phyloP scores from a whole-genome alignment of 1,140 invertebrate species.

The Sarcophaga peregrina region DNA sequence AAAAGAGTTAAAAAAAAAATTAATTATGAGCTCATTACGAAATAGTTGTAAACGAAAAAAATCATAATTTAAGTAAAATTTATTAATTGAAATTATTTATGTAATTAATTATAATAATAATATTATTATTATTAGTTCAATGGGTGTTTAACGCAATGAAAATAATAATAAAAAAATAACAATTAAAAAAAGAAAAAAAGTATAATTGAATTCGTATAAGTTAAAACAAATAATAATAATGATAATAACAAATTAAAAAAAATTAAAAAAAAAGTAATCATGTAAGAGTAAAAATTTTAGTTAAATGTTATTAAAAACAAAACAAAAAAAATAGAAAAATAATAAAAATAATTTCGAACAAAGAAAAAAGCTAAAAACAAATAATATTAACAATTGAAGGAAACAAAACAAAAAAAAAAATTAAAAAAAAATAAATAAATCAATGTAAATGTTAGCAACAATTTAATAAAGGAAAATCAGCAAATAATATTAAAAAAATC shows the following conservation, averaged over 20 bases:
- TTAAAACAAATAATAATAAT: not conserved
- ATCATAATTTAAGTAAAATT: slow-evolving; percentile 16
- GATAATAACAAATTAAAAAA: not conserved
- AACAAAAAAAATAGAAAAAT: slow-evolving; percentile 46
- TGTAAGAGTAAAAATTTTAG: slow-evolving; percentile 57
- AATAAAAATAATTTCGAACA: no score
- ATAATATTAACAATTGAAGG: not conserved
- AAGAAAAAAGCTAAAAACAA: not conserved
- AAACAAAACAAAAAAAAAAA: slow-evolving; percentile 24
- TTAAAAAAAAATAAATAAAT: slow-evolving; percentile 46
- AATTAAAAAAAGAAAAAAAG: not conserved
- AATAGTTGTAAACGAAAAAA: slow-evolving; percentile 7
- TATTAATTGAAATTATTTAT: not conserved
- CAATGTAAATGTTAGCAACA: slow-evolving; percentile 64
- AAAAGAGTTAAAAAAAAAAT: not conserved
- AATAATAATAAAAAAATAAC: not conserved
- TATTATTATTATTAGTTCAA: slow-evolving; percentile 2
- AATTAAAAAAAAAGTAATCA: slow-evolving; percentile 44
- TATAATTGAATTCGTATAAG: slow-evolving; percentile 12
- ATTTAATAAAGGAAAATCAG: slow-evolving; percentile 35
- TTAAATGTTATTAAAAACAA: slow-evolving; percentile 64
- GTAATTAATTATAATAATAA: slow-evolving; percentile 15
- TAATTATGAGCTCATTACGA: not conserved
- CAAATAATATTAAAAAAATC: slow-evolving; percentile 26
- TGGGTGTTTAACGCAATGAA: not conserved